Conservation (phyloP, 2,113 vertebrate species). For the Triplophysa rosa region DNA sequence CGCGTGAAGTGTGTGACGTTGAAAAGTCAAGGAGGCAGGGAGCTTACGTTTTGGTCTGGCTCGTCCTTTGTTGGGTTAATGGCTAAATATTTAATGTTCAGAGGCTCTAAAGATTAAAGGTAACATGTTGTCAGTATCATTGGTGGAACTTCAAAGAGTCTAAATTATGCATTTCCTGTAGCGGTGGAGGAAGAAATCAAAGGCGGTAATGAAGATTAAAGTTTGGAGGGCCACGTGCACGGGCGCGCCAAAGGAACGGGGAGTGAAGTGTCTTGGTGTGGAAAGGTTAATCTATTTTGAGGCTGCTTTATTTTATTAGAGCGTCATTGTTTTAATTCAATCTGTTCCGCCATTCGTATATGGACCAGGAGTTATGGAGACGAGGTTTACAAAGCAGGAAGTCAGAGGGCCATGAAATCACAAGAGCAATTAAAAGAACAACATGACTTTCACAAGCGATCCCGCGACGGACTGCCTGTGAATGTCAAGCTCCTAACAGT, state of each 20-base stretch:
- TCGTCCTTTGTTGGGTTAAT: slow-evolving; percentile 78
- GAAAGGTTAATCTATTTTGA: slow-evolving; percentile 79
- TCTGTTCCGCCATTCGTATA: slow-evolving; percentile 73
- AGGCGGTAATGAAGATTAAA: slow-evolving; percentile 81
- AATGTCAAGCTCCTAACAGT: slow-evolving; percentile 55
- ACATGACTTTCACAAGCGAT: slow-evolving; percentile 57
- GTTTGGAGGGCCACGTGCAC: slow-evolving; percentile 66
- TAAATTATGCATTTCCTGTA: slow-evolving; percentile 84
- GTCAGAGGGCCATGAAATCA: slow-evolving; percentile 62
- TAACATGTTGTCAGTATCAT: slow-evolving; percentile 82
- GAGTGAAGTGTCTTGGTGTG: slow-evolving; percentile 59
- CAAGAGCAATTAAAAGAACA: slow-evolving; percentile 60
- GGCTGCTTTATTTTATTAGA: slow-evolving; percentile 76
- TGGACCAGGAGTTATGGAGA: slow-evolving; percentile 64
- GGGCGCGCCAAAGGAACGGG: slow-evolving; percentile 46
- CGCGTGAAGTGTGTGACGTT: slow-evolving; percentile 70
- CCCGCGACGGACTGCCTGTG: slow-evolving; percentile 47
- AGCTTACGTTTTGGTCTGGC: slow-evolving; percentile 64
- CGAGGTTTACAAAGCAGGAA: slow-evolving; percentile 57
- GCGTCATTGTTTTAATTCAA: slow-evolving; percentile 79
- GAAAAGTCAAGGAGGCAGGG: slow-evolving; percentile 73
- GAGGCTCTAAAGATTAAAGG: slow-evolving; percentile 81
- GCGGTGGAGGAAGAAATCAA: slow-evolving; percentile 74
- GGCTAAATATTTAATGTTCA: slow-evolving; percentile 83
- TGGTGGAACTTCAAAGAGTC: slow-evolving; percentile 78